A percentile compares a stretch with the other conserved stretches of the same genome.
Conservation (phyloP, 2,797 vertebrate genomes). For the Crax fasciolata region DNA sequence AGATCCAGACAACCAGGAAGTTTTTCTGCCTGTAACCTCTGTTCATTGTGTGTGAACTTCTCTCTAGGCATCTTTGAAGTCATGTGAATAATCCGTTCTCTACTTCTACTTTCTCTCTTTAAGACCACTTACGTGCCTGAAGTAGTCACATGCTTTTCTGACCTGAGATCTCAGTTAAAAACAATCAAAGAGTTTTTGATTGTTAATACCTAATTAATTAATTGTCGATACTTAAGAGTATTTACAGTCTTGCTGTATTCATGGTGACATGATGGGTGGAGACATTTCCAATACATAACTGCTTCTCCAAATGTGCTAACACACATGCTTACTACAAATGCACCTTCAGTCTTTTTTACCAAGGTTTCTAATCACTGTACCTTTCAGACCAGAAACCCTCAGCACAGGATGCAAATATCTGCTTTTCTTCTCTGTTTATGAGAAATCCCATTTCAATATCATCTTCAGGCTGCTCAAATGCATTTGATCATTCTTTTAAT, state of each 20-base stretch:
- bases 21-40: background rate
- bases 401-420: background rate
- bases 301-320: background rate
- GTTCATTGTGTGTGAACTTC: background rate
- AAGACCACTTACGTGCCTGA: background rate
- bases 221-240: background rate
- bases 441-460: background rate
- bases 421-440: background rate
- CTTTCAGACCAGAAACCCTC: background rate
- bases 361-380: background rate
- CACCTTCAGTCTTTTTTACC: background rate
- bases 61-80: background rate
- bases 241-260: conserved; percentile 3
- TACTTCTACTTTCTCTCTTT: background rate
- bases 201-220: too few relatives aligned
- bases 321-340: background rate
- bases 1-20: background rate
- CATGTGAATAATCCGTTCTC: background rate
- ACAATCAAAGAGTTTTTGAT: background rate
- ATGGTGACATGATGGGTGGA: background rate
- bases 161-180: background rate
- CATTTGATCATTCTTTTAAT: background rate
- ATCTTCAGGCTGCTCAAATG: background rate
- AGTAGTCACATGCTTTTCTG: background rate
- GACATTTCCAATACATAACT: background rate